These are phyloP conservation scores for Clarias pachynema DNA, from an alignment of 2,797 vertebrate species.

Conservation along the genomic window DNA sequence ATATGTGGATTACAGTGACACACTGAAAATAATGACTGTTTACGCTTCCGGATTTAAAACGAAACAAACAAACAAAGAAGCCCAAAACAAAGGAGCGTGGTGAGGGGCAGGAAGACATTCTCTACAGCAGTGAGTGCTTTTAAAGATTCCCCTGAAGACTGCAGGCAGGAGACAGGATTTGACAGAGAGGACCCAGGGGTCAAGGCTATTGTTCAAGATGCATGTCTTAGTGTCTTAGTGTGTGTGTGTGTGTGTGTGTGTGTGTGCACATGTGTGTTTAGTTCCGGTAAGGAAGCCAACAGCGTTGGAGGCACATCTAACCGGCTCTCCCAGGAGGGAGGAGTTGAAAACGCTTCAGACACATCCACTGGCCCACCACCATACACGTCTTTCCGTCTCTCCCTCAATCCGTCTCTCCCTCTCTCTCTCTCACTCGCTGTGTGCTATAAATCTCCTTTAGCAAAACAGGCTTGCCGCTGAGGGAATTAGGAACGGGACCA, in stretches of 20 bases:
- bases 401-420: constrained; percentile 8
- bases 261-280: constrained; percentile 21
- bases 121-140: constrained; percentile 38
- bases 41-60: neutral
- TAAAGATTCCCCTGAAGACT: constrained; percentile 30
- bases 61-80: constrained; percentile 2
- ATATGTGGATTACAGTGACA: constrained; percentile 18
- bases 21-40: constrained; percentile 17
- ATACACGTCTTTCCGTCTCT: constrained; percentile 8
- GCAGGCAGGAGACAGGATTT: constrained; percentile 42
- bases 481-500: constrained; percentile 12
- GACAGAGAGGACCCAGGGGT: constrained; percentile 48
- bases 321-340: constrained; percentile 34
- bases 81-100: constrained; percentile 9
- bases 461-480: neutral
- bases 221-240: constrained; percentile 6
- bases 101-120: constrained; percentile 48
- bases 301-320: constrained; percentile 39
- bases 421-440: neutral
- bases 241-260: constrained; percentile 3
- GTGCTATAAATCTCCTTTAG: constrained; percentile 40
- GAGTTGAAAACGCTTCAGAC: constrained; percentile 44
- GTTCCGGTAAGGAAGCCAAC: constrained; percentile 27
- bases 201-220: constrained; percentile 26
- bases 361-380: constrained; percentile 30